Evolutionary conservation across 2,113 vertebrate species (phyloP).

Genomic region (Neotoma lepida): DNA sequence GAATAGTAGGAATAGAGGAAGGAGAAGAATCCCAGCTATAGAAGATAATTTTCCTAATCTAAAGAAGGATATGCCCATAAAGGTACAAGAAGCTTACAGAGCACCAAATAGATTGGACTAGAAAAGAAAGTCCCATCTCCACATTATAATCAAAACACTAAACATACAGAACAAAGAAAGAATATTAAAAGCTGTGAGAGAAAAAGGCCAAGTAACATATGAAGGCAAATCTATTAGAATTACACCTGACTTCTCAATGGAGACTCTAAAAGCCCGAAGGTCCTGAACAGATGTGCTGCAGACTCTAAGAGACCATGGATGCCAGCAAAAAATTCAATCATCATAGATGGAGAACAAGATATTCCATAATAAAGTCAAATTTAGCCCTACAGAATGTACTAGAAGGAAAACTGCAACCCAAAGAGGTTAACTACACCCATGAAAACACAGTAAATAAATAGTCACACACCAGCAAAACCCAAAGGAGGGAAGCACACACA

Average conservation of each 20-base stretch:
- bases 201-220: neutral
- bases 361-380: neutral
- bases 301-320: neutral
- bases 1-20: neutral
- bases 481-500: neutral
- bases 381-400: neutral
- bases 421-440: neutral
- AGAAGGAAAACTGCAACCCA: neutral
- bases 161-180: neutral
- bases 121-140: neutral
- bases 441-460: neutral
- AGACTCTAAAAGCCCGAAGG: neutral
- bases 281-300: neutral
- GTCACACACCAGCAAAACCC: neutral
- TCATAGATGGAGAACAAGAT: neutral
- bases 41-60: neutral
- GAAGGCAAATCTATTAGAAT: neutral
- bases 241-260: neutral
- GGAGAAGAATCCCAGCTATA: neutral
- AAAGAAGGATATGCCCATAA: neutral
- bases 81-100: neutral
- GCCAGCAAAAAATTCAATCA: neutral
- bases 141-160: neutral
- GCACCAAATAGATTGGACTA: neutral
- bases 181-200: neutral